Evolutionary conservation across 2,113 vertebrate species (phyloP), one percentile per base, ranked within the genome.

Genomic region (Pterocles orientalis): DNA sequence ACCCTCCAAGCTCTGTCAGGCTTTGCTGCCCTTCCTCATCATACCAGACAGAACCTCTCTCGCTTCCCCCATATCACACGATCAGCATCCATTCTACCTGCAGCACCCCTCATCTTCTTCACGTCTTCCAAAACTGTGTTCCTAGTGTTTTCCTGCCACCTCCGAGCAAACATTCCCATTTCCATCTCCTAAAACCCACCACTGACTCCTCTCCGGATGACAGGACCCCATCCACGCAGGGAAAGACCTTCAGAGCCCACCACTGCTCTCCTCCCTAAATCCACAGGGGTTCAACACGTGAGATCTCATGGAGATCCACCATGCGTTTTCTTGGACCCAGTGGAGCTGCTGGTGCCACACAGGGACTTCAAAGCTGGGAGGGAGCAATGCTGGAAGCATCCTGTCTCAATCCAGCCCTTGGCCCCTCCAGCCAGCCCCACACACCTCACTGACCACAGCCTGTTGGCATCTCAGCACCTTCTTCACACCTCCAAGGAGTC

Each of bases 1-100:
- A 0, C 9, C 26, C 57, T 20, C 41, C 65, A 61, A 61, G 51
- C 28, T 51, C 39, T 21, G 14, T 20, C 71, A 57, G 66, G 50
- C 69, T 82, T 65, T 61, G 33, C 25, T 61, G 39, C 69, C 18
- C 19, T 88, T 76, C 34, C 60, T 69, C 47, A 51, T 41, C n/a
- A 48, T 14, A 48, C 16, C 28, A 79, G 28, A n/a, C 73, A 28
- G 36, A 34, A 13, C 31, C 41, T 20, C 33, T n/a, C n/a, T 39
- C 0, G 0, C 48, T 53, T 45, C 7, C 34, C 41, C 36, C 48
- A 39, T 2, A 48, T 50, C 41, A 41, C 18, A 13, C 4, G 5
- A 57, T 15, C 14, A 43, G 31, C n/a, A 13, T 16, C n/a, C 47
- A 54, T 45, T 43, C 18, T 60, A 23, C 48, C 34, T 45, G 31